A percentile compares a stretch with the other conserved stretches of the same genome.
Conservation (phyloP, 2,113 vertebrate species). For the Coturnix japonica region DNA sequence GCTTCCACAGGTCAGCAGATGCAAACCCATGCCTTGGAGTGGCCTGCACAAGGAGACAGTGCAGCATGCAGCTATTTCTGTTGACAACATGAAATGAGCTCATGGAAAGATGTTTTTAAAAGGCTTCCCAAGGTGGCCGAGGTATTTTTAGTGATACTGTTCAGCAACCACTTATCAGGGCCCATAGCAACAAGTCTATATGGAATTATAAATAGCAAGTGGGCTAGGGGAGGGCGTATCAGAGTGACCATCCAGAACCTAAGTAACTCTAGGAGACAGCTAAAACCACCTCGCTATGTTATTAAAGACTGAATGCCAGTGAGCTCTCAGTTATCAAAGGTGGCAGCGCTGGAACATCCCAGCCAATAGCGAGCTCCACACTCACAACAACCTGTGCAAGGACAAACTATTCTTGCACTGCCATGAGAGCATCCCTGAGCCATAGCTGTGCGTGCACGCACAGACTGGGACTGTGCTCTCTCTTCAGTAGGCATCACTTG, state of each 20-base stretch:
- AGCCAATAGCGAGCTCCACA: neutral
- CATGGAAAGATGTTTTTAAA: constrained; percentile 75
- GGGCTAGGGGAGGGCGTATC: neutral
- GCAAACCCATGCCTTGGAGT: accelerated
- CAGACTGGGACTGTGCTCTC: neutral
- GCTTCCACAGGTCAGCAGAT: neutral
- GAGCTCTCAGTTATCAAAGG: constrained; percentile 55
- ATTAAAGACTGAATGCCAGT: constrained; percentile 31
- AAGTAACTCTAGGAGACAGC: constrained; percentile 59
- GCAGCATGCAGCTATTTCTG: constrained; percentile 46
- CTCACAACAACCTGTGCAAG: constrained; percentile 26
- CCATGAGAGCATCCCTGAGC: neutral
- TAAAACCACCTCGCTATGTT: neutral
- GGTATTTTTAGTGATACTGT: constrained; percentile 75
- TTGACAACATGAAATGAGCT: constrained; percentile 65
- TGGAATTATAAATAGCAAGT: constrained; percentile 68
- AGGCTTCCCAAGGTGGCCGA: constrained; percentile 66
- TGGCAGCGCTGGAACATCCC: neutral
- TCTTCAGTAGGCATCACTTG: neutral
- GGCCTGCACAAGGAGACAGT: constrained; percentile 4
- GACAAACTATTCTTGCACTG: constrained; percentile 10
- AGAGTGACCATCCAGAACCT: constrained; percentile 62
- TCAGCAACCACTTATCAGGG: constrained; percentile 59
- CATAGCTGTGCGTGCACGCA: neutral
- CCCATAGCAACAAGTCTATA: constrained; percentile 79